Conservation (phyloP, 2,888 invertebrate species). For the Pammene aurita region DNA sequence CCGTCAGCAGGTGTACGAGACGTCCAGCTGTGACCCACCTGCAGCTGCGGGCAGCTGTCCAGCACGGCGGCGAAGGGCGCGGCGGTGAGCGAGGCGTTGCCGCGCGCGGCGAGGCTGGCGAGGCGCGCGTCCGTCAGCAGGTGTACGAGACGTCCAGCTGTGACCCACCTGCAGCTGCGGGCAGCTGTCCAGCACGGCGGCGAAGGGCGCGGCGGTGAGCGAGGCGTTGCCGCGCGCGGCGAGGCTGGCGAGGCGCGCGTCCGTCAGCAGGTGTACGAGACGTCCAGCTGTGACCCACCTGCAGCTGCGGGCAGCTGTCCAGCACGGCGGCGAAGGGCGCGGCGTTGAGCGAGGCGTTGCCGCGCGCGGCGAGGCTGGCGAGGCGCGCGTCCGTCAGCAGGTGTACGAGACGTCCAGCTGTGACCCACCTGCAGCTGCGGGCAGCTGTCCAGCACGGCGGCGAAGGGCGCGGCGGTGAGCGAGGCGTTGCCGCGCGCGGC, state of each 20-base stretch:
- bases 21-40: constrained; percentile 58
- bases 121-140: constrained; percentile 45
- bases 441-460: constrained; percentile 55
- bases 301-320: constrained; percentile 55
- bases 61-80: constrained; percentile 57
- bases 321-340: constrained; percentile 57
- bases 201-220: constrained; percentile 59
- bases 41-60: constrained; percentile 55
- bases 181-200: constrained; percentile 55
- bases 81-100: constrained; percentile 59
- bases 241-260: constrained; percentile 47
- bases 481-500: constrained; percentile 60
- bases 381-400: constrained; percentile 44
- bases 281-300: constrained; percentile 52
- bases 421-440: constrained; percentile 57
- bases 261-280: constrained; percentile 1
- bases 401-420: constrained; percentile 34
- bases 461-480: constrained; percentile 59
- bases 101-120: constrained; percentile 53
- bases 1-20: neutral
- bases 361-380: constrained; percentile 53
- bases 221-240: constrained; percentile 60
- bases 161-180: constrained; percentile 57
- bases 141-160: constrained; percentile 48
- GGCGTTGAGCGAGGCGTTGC: constrained; percentile 59